Evolutionary conservation across 2,113 vertebrate species (phyloP).

Genomic region (Bambusicola thoracicus): DNA sequence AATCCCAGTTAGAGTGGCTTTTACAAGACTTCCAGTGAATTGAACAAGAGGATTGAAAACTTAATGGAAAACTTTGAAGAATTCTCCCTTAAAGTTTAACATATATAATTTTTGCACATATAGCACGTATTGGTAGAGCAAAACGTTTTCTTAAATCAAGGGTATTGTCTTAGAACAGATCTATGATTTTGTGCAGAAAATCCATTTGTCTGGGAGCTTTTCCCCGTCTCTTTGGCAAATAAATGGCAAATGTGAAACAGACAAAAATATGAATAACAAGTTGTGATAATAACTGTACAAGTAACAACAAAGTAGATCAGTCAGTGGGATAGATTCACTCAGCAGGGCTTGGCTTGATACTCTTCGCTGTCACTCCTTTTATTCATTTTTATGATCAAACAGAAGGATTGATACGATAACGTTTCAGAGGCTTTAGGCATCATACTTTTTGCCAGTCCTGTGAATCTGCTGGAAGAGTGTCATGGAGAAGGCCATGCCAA

Average conservation of each 20-base stretch:
- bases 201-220: conserved; percentile 48
- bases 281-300: conserved; percentile 65
- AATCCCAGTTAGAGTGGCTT: conserved; percentile 70
- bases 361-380: conserved; percentile 12
- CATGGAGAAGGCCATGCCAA: conserved; percentile 99
- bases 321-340: conserved; percentile 41
- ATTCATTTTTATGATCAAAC: conserved; percentile 42
- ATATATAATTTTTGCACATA: conserved; percentile 4
- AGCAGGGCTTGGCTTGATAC: conserved; percentile 40
- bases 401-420: conserved; percentile 37
- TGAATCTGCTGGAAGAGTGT: conserved; percentile 98
- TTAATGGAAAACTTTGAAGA: conserved; percentile 55
- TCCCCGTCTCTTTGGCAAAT: conserved; percentile 89
- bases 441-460: conserved; percentile 97
- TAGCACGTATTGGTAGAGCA: conserved; percentile 58
- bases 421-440: conserved; percentile 83
- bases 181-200: conserved; percentile 55
- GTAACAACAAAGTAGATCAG: conserved; percentile 27
- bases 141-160: conserved; percentile 76
- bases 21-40: conserved; percentile 38
- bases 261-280: conserved; percentile 65
- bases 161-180: conserved; percentile 63
- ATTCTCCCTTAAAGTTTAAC: conserved; percentile 45
- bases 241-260: conserved; percentile 77
- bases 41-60: conserved; percentile 19